phyloP scores from a whole-genome alignment of 1,140 invertebrate species.

The Pteromalus puparum region DNA sequence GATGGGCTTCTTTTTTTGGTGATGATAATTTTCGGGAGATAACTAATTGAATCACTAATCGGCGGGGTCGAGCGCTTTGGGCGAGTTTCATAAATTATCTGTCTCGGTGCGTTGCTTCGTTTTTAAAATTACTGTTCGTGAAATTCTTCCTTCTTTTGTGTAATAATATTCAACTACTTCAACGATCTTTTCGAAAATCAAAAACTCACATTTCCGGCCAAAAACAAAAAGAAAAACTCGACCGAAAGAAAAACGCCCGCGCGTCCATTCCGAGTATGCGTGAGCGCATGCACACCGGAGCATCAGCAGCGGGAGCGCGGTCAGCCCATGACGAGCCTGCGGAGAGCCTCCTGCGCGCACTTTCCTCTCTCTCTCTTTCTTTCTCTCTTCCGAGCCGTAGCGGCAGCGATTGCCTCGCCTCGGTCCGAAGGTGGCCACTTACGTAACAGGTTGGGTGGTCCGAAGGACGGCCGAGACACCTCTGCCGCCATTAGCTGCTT shows the following conservation, averaged over 20 bases:
- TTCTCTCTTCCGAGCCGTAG: background rate
- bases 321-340: background rate
- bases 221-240: background rate
- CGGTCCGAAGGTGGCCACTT: conserved; percentile 52
- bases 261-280: background rate
- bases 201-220: no score
- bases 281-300: background rate
- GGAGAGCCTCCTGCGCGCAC: background rate
- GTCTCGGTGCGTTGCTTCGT: no score
- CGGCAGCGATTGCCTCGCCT: conserved; percentile 43
- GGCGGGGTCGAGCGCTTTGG: no score
- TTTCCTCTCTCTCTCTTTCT: conserved; percentile 22
- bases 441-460: conserved; percentile 66
- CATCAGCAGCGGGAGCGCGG: no score
- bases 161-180: no score
- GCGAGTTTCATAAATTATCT: no score
- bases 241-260: background rate
- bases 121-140: no score
- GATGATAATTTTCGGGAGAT: no score
- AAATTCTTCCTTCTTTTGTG: no score
- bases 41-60: no score
- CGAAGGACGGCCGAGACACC: conserved; percentile 57
- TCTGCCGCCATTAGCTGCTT: conserved; percentile 49
- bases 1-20: no score
- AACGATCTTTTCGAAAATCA: no score